Evolutionary conservation across 1,140 invertebrate genomes (phyloP).

Genomic region (Venturia canescens): DNA sequence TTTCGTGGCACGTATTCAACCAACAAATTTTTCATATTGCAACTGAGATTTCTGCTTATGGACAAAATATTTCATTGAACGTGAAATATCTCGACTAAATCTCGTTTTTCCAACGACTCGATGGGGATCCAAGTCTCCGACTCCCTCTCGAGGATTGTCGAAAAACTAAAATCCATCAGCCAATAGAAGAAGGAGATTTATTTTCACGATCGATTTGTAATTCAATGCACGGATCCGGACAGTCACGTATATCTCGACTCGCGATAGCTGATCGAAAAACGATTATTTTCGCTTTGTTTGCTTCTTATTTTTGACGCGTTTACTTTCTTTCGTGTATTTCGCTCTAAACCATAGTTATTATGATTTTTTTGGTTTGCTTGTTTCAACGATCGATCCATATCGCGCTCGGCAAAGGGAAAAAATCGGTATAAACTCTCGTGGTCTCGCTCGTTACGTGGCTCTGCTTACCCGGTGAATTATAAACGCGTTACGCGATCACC

Average conservation of each 20-base stretch:
- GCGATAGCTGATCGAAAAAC: not conserved
- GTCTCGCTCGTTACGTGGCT: slow-evolving; percentile 1
- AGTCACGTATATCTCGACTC: not conserved
- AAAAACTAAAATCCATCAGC: not conserved
- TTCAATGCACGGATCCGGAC: not conserved
- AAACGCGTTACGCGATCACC: slow-evolving; percentile 2
- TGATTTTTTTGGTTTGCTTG: not conserved
- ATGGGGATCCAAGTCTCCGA: too few relatives aligned
- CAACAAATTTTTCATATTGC: too few relatives aligned
- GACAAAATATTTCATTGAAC: too few relatives aligned
- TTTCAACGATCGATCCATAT: slow-evolving; percentile 11
- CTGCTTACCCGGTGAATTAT: not conserved
- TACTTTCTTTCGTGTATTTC: not conserved
- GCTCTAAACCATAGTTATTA: not conserved
- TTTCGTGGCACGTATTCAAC: too few relatives aligned
- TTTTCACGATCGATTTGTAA: not conserved
- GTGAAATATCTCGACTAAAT: too few relatives aligned
- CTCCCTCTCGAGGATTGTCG: too few relatives aligned
- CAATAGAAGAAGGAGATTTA: not conserved
- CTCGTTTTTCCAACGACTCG: too few relatives aligned
- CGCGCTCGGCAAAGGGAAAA: not conserved
- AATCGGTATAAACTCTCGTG: slow-evolving; percentile 1
- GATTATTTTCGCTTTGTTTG: slow-evolving; percentile 7
- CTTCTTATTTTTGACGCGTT: not conserved
- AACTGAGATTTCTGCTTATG: too few relatives aligned